Conservation (phyloP, 2,888 invertebrate species). For the Ophraella communa region DNA sequence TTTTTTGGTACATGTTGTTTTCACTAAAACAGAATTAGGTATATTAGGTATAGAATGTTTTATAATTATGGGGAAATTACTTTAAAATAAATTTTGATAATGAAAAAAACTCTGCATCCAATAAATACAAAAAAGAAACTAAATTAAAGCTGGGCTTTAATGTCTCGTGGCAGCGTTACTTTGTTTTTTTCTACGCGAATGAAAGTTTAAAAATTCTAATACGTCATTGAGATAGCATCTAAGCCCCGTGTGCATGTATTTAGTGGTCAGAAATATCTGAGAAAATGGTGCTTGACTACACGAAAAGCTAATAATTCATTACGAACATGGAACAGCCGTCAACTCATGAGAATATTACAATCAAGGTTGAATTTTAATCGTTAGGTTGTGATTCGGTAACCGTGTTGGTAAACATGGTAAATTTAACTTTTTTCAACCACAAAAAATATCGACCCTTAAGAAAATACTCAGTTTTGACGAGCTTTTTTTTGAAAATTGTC, state of each 20-base stretch:
- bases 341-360: constrained; percentile 40
- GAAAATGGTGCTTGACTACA: constrained; percentile 46
- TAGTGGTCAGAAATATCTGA: constrained; percentile 33
- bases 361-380: constrained; percentile 42
- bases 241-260: constrained; percentile 54
- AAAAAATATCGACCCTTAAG: no score
- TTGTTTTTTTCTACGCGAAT: constrained; percentile 55
- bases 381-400: constrained; percentile 22
- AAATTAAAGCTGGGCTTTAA: constrained; percentile 52
- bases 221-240: constrained; percentile 59
- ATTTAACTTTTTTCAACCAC: neutral
- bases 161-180: constrained; percentile 57
- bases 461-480: no score
- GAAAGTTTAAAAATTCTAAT: constrained; percentile 59
- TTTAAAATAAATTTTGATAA: no score
- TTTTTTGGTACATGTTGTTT: no score
- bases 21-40: no score
- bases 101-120: neutral
- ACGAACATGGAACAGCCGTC: constrained; percentile 44
- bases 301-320: constrained; percentile 50
- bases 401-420: constrained; percentile 6
- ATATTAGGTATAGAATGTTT: no score
- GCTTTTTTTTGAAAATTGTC: no score
- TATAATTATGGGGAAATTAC: no score
- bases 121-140: constrained; percentile 53